These are phyloP conservation scores for Plutomurus gul DNA, from an alignment of 1,140 invertebrate genomes.

Conservation along the genomic window DNA sequence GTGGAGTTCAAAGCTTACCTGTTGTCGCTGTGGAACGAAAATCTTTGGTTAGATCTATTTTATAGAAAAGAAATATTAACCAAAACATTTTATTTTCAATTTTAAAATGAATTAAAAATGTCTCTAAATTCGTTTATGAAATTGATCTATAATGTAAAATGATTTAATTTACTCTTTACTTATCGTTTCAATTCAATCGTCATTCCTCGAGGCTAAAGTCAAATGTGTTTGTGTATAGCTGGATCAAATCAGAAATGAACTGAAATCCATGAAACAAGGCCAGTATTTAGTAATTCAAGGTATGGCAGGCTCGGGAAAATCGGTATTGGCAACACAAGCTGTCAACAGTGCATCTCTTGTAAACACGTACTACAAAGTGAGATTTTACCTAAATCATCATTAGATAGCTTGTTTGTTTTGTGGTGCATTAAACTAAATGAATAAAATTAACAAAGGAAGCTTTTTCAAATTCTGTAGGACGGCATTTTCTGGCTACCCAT, in stretches of 20 bases:
- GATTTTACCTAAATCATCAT: background rate
- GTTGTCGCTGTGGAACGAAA: constrained; percentile 60
- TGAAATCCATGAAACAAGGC: constrained; percentile 59
- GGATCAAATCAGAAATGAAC: constrained; percentile 56
- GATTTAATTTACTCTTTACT: too few species aligned
- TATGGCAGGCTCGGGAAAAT: constrained; percentile 73
- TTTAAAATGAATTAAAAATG: too few species aligned
- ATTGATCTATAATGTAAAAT: too few species aligned
- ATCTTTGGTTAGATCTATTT: constrained; percentile 60
- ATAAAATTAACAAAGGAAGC: background rate
- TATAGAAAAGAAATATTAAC: too few species aligned
- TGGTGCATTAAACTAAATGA: background rate
- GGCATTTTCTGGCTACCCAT: constrained; percentile 56
- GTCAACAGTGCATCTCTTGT: constrained; percentile 62
- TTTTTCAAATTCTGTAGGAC: constrained; percentile 36
- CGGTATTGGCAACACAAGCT: constrained; percentile 66
- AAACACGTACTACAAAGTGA: constrained; percentile 58
- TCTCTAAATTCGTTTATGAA: too few species aligned
- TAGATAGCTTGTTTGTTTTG: background rate
- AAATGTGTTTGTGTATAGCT: constrained; percentile 58
- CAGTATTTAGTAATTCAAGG: constrained; percentile 67
- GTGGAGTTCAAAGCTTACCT: constrained; percentile 63
- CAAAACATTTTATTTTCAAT: too few species aligned
- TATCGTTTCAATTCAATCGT: too few species aligned
- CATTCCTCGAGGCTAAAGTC: background rate